Conservation (phyloP, 2,888 invertebrate species). For the Serrognathus titanus region DNA sequence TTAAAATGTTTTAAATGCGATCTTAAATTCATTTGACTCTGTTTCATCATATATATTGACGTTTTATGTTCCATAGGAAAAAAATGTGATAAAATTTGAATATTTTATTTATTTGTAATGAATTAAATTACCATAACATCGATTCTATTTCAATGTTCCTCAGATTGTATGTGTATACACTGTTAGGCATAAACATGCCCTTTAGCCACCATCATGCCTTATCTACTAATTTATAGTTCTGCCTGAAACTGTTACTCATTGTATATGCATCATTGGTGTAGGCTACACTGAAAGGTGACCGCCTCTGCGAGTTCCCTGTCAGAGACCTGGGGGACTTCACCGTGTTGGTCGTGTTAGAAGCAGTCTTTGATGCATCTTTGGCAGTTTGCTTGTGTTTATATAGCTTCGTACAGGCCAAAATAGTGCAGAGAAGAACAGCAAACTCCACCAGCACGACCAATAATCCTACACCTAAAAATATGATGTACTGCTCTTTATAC, state of each 20-base stretch:
- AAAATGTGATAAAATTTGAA: no score
- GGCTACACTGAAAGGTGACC: constrained; percentile 22
- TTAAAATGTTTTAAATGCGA: no score
- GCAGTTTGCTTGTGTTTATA: constrained; percentile 52
- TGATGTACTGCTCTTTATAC: constrained; percentile 72
- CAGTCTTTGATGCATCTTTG: constrained; percentile 17
- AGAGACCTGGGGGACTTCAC: constrained; percentile 14
- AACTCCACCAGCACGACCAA: constrained; percentile 70
- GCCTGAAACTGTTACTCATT: constrained; percentile 42
- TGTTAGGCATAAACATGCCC: constrained; percentile 34
- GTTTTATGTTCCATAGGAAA: no score
- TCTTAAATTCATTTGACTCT: no score
- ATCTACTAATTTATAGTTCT: constrained; percentile 43
- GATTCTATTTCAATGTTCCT: constrained; percentile 58
- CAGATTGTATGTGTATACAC: constrained; percentile 40
- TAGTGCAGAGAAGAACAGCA: constrained; percentile 65
- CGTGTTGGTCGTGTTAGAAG: constrained; percentile 2
- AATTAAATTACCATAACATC: constrained; percentile 54
- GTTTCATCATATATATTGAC: no score
- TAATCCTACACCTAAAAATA: constrained; percentile 64
- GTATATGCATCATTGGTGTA: constrained; percentile 46
- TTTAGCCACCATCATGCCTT: constrained; percentile 45
- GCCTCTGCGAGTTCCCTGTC: constrained; percentile 3
- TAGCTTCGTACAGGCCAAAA: constrained; percentile 67
- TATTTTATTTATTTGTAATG: no score